These are phyloP conservation scores for Gymnothorax javanicus DNA, from an alignment of 2,797 vertebrate genomes.

Conservation along the genomic window DNA sequence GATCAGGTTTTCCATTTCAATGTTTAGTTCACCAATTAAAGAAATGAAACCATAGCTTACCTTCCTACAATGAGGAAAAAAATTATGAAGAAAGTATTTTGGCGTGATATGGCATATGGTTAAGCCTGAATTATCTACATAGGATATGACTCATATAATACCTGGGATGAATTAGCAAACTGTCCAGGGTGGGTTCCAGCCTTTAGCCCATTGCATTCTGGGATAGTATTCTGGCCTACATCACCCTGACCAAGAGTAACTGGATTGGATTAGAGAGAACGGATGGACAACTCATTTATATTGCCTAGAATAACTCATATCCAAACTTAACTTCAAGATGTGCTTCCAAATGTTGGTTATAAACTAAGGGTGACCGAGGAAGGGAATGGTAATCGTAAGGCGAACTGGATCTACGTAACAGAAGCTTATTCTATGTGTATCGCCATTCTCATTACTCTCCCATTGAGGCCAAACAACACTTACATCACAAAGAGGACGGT, in stretches of 20 bases:
- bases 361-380: background rate
- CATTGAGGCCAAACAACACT: background rate
- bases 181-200: no score
- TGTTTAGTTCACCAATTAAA: background rate
- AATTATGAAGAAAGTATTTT: background rate
- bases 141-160: no score
- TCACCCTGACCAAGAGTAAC: no score
- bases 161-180: no score
- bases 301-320: background rate
- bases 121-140: no score
- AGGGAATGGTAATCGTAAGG: background rate
- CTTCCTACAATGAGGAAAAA: background rate
- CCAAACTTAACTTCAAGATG: background rate
- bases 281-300: no score
- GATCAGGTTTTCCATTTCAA: background rate
- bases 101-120: background rate
- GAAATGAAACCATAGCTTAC: background rate
- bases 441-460: background rate
- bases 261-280: no score
- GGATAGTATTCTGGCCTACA: no score
- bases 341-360: background rate
- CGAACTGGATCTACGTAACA: background rate
- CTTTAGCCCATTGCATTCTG: no score
- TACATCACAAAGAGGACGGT: background rate
- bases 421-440: background rate